Evolutionary conservation across 1,140 invertebrate species (phyloP).

Genomic region (Cotesia typhae): DNA sequence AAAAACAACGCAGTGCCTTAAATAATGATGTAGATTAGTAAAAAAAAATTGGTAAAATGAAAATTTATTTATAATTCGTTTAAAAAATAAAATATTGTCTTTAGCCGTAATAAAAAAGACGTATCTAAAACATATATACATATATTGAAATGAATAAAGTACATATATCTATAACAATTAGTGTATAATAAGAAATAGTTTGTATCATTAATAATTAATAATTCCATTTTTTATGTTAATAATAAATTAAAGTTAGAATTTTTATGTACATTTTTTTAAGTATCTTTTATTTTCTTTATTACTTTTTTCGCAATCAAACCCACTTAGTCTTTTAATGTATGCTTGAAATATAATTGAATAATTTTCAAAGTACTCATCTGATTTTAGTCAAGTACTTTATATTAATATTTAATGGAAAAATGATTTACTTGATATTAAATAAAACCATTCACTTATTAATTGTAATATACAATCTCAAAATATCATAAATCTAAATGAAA

Average conservation of each 20-base stretch:
- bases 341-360: neutral
- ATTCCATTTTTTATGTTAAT: constrained; percentile 3
- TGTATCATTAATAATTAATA: neutral
- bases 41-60: constrained; percentile 23
- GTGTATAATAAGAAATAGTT: constrained; percentile 6
- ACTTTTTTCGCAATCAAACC: neutral
- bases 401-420: neutral
- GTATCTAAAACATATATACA: constrained; percentile 1
- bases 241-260: neutral
- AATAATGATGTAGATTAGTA: constrained; percentile 19
- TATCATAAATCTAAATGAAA: neutral
- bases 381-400: neutral
- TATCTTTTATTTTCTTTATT: neutral
- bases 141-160: constrained; percentile 8
- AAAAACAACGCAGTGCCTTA: constrained; percentile 23
- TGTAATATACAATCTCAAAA: constrained; percentile 1
- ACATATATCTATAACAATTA: neutral
- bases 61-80: constrained; percentile 5
- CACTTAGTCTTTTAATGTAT: neutral
- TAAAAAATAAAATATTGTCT: neutral
- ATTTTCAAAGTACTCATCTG: neutral
- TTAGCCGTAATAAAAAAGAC: too few relatives aligned
- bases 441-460: constrained; percentile 27
- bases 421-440: neutral
- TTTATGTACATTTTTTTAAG: constrained; percentile 14